These are phyloP conservation scores for Hippotragus niger DNA, from an alignment of 2,113 vertebrate genomes.

Conservation along the genomic window DNA sequence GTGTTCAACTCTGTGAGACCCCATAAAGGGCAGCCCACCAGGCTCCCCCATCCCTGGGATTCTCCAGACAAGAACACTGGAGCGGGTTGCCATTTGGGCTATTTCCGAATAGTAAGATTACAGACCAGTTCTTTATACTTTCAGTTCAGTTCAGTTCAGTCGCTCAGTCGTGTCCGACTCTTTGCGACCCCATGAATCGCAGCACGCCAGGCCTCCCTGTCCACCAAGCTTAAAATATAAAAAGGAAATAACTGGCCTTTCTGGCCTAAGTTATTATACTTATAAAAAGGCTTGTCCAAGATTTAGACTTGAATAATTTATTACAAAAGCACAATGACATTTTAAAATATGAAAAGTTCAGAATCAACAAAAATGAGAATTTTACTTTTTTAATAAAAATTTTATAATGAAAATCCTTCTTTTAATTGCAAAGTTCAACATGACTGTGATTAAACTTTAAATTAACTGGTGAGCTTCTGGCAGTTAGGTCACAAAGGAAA, in stretches of 20 bases:
- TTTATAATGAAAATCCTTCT: background rate
- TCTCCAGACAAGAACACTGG: no score
- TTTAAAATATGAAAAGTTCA: background rate
- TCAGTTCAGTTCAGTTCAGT: background rate
- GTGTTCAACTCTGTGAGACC: no score
- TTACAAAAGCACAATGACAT: background rate
- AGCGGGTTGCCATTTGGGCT: background rate
- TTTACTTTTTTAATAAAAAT: background rate
- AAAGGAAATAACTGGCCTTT: background rate
- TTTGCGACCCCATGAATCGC: no score
- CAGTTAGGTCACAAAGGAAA: background rate
- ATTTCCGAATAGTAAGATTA: background rate
- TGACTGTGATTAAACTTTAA: background rate
- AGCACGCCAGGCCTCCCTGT: no score
- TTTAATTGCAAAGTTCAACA: background rate
- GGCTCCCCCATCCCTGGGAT: no score
- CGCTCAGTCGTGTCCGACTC: no score
- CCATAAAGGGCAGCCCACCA: no score
- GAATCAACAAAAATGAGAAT: background rate
- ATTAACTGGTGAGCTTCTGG: background rate
- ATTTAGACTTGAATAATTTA: background rate
- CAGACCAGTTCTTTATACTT: background rate
- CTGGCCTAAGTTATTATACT: background rate
- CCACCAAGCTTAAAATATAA: background rate
- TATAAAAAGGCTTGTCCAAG: background rate